Base-by-base conservation (phyloP, 1,140 invertebrate genomes). In the Megathymus violae region DNA sequence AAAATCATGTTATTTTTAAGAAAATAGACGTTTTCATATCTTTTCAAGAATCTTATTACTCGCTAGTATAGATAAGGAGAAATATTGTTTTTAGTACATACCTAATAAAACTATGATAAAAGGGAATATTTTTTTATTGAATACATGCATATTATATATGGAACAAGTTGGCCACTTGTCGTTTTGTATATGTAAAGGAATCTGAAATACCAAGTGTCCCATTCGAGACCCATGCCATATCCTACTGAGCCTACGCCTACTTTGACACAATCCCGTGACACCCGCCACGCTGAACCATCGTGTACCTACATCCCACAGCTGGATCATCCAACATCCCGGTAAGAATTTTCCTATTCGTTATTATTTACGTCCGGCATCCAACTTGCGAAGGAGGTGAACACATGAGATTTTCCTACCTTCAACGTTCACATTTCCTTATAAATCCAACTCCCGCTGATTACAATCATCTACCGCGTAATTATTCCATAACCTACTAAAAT, bases 1-100 rank as follows among this genome's bases (percentile, higher is more conserved):
- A 74, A 87, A 91, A 89, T 91, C 88, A 89, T 89, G 88, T 88
- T 88, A 88, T 80, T 85, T 86, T 82, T 88, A 89, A 85, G 76
- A 78, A 79, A 80, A 76, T 83, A 78, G 68, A 79, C 51, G 67
- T 82, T 85, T 88, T 88, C 80, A 64, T 82, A 88, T 77, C 69
- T 74, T 91, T 88, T 88, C 82, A 84, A 82, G 76, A 80, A 77
- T 84, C 78, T 76, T 88, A 87, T 89, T 82, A 88, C 79, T 88
- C 83, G 88, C 85, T 90, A 90, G 86, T 88, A 84, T 80, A 65
- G 64, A 84, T 90, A 88, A 88, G 83, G 73, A 78, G 87, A 90
- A 83, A 74, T 86, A 81, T 87, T 82, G 78, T 89, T 88, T 87
- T 80, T 79, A 83, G 81, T 83, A 82, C 74, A 81, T 87, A 78